Percentiles rank a stretch among this genome's conserved stretches.
Conservation (phyloP, 2,888 invertebrate species). For the Nomada goodeniana region DNA sequence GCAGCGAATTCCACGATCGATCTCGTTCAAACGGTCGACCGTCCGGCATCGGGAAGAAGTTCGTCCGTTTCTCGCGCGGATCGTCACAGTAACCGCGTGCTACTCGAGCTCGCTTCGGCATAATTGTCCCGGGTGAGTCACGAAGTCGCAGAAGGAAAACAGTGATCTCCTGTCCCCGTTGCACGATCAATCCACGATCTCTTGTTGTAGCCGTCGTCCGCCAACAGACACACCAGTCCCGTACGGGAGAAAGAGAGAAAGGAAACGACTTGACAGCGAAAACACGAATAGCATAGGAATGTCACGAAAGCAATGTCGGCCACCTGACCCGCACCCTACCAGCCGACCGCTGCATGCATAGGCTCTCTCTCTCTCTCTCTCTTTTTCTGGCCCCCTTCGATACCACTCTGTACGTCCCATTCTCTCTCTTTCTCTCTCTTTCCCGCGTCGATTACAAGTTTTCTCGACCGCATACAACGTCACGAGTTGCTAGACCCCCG, state of each 20-base stretch:
- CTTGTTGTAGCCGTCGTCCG: background rate
- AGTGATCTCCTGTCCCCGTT: slow-evolving; percentile 30
- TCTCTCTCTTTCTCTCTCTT: slow-evolving; percentile 18
- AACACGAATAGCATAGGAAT: slow-evolving; percentile 65
- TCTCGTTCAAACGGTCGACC: too few species aligned
- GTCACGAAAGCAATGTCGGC: slow-evolving; percentile 70
- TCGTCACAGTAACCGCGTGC: too few species aligned
- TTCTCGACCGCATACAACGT: slow-evolving; percentile 47
- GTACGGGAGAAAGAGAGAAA: slow-evolving; percentile 13
- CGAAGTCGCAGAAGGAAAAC: slow-evolving; percentile 33
- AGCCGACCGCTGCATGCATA: background rate
- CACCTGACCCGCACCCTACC: slow-evolving; percentile 61
- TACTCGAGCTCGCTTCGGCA: background rate
- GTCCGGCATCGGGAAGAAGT: too few species aligned
- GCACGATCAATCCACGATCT: slow-evolving; percentile 46
- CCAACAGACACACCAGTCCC: background rate
- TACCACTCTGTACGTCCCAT: background rate
- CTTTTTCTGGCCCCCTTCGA: slow-evolving; percentile 16
- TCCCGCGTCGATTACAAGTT: slow-evolving; percentile 51
- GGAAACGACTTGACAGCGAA: slow-evolving; percentile 54
- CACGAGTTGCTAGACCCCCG: slow-evolving; percentile 61
- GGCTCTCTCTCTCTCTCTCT: slow-evolving; percentile 15
- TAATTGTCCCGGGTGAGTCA: slow-evolving; percentile 36
- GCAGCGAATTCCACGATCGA: too few species aligned
- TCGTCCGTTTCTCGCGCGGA: too few species aligned